Evolutionary conservation across 2,113 vertebrate species (phyloP).

Genomic region (Cryptotis parvus): DNA sequence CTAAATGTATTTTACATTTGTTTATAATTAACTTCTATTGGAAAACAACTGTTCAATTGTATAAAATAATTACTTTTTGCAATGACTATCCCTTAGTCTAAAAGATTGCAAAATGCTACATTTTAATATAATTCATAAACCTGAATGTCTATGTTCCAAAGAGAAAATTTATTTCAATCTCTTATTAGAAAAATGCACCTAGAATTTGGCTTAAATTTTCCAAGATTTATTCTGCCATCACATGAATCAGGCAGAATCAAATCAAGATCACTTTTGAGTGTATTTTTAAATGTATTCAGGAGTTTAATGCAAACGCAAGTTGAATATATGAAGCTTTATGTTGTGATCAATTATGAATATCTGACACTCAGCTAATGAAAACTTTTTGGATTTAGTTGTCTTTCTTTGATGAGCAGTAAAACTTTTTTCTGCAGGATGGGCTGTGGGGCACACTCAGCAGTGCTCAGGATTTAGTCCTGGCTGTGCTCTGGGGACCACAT

Average conservation of each 20-base stretch:
- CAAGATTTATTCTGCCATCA: slow-evolving; percentile 9
- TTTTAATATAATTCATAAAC: slow-evolving; percentile 34
- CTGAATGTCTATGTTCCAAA: slow-evolving; percentile 15
- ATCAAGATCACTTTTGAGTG: background rate
- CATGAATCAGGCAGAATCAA: background rate
- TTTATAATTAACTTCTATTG: slow-evolving; percentile 51
- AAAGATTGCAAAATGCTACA: slow-evolving; percentile 23
- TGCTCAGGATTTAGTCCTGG: too few species aligned
- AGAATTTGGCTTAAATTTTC: slow-evolving; percentile 12
- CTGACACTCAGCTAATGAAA: slow-evolving; percentile 30
- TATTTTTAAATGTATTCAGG: background rate
- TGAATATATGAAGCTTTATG: background rate
- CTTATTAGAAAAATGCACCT: background rate
- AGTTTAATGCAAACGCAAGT: background rate
- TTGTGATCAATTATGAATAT: slow-evolving; percentile 58
- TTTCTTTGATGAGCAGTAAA: slow-evolving; percentile 38
- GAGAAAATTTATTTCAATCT: slow-evolving; percentile 12
- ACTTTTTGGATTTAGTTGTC: background rate
- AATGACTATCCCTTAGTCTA: background rate
- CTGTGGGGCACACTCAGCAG: too few species aligned
- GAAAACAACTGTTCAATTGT: background rate
- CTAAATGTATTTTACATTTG: slow-evolving; percentile 36
- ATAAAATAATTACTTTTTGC: background rate
- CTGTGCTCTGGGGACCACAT: too few species aligned
- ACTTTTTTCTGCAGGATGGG: background rate